Evolutionary conservation across 2,888 invertebrate species (phyloP).

Genomic region (Plagodis dolabraria): DNA sequence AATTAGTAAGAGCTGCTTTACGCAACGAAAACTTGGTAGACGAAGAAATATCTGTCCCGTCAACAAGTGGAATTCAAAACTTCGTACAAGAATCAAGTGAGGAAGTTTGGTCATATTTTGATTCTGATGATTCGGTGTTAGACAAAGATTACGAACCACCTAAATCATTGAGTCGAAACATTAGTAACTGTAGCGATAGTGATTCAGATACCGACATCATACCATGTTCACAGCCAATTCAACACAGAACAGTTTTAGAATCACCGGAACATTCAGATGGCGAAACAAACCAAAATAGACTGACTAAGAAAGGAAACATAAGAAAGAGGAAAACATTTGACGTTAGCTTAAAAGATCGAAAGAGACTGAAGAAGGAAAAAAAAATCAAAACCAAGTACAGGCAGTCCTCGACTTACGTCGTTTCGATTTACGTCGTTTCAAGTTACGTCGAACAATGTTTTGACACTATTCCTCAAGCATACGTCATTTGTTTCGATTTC

Average conservation of each 20-base stretch:
- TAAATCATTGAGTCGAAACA: slow-evolving; percentile 1
- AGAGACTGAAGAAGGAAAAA: slow-evolving; percentile 22
- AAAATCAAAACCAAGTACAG: slow-evolving; percentile 29
- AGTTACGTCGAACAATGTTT: too few species aligned
- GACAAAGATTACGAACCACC: slow-evolving; percentile 8
- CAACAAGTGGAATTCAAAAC: slow-evolving; percentile 2
- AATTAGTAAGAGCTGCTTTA: background rate
- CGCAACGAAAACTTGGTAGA: background rate
- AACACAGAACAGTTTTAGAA: background rate
- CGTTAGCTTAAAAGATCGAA: slow-evolving; percentile 29
- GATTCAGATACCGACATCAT: slow-evolving; percentile 3
- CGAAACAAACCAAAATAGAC: slow-evolving; percentile 1
- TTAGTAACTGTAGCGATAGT: background rate
- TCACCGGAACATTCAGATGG: slow-evolving; percentile 8
- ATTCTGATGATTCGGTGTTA: slow-evolving; percentile 5
- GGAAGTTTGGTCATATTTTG: slow-evolving; percentile 6
- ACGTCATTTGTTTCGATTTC: too few species aligned
- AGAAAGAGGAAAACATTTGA: slow-evolving; percentile 26
- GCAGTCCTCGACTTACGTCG: too few species aligned
- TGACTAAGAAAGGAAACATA: slow-evolving; percentile 28
- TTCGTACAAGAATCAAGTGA: background rate
- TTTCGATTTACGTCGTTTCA: too few species aligned
- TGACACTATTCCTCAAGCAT: too few species aligned
- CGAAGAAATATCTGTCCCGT: slow-evolving; percentile 1
- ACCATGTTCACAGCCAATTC: slow-evolving; percentile 7